Evolutionary conservation across 2,113 vertebrate species (phyloP).

Genomic region (Nothocercus nigrocapillus): DNA sequence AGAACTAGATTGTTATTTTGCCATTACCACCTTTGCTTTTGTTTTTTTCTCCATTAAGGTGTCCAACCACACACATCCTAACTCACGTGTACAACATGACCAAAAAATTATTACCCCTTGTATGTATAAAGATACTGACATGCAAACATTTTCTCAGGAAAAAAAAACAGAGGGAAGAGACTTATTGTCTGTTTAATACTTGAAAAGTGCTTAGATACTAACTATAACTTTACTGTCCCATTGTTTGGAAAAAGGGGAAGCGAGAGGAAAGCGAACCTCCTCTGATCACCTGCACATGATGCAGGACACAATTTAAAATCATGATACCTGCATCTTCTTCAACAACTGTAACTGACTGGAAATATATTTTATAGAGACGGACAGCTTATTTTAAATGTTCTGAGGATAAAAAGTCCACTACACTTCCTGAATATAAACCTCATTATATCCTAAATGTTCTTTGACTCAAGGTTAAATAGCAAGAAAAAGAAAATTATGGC

Average conservation of each 20-base stretch:
- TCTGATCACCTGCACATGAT: neutral
- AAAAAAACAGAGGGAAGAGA: neutral
- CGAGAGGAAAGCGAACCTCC: neutral
- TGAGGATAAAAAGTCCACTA: neutral
- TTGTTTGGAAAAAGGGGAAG: no score
- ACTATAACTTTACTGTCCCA: no score
- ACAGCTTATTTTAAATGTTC: neutral
- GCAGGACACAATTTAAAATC: neutral
- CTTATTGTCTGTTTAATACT: neutral
- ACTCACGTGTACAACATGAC: neutral
- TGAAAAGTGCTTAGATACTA: neutral
- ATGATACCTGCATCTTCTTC: neutral
- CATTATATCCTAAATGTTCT: neutral
- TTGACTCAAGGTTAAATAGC: neutral
- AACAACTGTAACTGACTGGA: neutral
- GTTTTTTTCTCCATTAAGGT: neutral
- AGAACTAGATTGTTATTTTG: neutral
- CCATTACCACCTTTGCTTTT: neutral
- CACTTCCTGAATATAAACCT: neutral
- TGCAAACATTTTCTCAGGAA: neutral
- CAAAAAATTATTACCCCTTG: neutral
- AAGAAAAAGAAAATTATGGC: fast-evolving
- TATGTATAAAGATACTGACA: neutral
- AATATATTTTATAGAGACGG: neutral
- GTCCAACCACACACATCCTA: neutral